Conservation (phyloP, 2,113 vertebrate species). For the Campylorhamphus procurvoides region DNA sequence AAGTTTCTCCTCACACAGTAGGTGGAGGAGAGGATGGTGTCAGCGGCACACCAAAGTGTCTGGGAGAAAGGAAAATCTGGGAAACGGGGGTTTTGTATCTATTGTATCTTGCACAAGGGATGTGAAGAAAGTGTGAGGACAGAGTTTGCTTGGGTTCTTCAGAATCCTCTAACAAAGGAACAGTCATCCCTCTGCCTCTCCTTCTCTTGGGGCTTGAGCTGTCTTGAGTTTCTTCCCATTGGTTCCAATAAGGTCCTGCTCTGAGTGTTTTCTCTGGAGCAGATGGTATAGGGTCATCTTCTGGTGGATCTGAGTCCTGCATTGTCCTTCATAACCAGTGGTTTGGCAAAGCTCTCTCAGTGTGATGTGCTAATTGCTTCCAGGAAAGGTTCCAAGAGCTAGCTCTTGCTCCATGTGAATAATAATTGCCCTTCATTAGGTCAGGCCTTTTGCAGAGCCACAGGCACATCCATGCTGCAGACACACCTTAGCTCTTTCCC, state of each 20-base stretch:
- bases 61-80: not conserved
- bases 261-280: not conserved
- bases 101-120: not conserved
- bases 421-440: not conserved
- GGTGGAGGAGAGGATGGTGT: not conserved
- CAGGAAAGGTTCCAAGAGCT: not conserved
- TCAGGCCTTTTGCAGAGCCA: not conserved
- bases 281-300: not conserved
- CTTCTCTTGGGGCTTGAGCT: not conserved
- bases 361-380: not conserved
- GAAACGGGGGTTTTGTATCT: not conserved
- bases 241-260: not conserved
- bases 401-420: not conserved
- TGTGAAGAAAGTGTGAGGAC: accelerated
- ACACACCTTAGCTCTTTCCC: not conserved
- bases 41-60: not conserved
- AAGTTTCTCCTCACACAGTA: not conserved
- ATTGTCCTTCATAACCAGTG: not conserved
- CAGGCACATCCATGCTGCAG: not conserved
- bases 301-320: not conserved
- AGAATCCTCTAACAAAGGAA: not conserved
- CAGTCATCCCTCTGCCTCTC: not conserved
- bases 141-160: not conserved
- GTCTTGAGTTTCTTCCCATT: not conserved
- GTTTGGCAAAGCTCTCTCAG: not conserved